Evolutionary conservation across 2,888 invertebrate genomes (phyloP), one percentile per base, ranked within the genome.

Genomic region (Drosophila phalerata): DNA sequence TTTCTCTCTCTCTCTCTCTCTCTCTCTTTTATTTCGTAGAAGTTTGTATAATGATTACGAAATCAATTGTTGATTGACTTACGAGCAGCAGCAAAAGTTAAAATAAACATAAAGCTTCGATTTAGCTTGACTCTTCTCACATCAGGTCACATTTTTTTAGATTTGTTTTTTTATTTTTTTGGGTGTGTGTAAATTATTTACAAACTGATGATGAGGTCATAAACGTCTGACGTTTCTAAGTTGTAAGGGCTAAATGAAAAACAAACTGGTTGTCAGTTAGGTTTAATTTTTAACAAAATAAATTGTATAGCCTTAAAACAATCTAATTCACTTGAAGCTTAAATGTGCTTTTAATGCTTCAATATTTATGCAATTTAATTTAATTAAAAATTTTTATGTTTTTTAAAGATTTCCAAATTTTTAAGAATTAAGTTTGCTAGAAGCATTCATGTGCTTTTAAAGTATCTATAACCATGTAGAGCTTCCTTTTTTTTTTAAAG

Each of bases 11-110:
- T 42, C 2, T 17, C 13, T 57, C 37, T 17, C 5, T 28, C 13
- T 57, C 37, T 34, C 22, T 42, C 2, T 17, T 51, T 9, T 34
- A 38, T 19, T 66, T 43, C 30, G 40, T 52, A 51, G 58, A 37
- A 62, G 49, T 65, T 76, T 56, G 30, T 37, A 62, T 64, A 62
- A 48, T 60, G 65, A 77, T 84, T 82, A 76, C 63, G 57, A 73
- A 81, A 83, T 63, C 85, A 84, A 88, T 77, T 82, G 80, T 82
- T 84, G 80, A 82, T 72, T 71, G 77, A 79, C 75, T 73, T 71
- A 51, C 77, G 58, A 70, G 34, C 68, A 57, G 32, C 53, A 60
- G 63, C 60, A 42, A 17, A 25, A 25, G 64, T 69, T 62, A 43
- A 64, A 37, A 22, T 52, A 22, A 63, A 60, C 45, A 69, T 30